Evolutionary conservation across 2,888 invertebrate species (phyloP).

Genomic region (Fragum sueziense): DNA sequence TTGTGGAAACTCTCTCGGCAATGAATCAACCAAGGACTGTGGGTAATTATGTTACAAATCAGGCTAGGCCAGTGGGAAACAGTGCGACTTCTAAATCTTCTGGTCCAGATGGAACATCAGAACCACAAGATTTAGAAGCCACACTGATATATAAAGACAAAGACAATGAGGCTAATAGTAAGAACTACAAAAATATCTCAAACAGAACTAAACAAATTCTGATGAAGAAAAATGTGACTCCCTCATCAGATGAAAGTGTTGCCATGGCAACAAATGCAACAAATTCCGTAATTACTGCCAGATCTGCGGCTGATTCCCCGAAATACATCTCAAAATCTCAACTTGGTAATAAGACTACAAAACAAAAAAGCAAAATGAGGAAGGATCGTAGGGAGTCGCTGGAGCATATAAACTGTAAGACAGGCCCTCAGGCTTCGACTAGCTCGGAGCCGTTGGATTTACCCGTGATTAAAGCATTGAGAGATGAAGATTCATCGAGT

Average conservation of each 20-base stretch:
- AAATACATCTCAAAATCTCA: conserved; percentile 4
- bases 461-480: conserved; percentile 44
- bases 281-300: neutral
- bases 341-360: neutral
- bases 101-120: neutral
- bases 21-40: conserved; percentile 23
- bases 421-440: conserved; percentile 33
- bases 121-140: no score
- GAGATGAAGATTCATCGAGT: conserved; percentile 57
- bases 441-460: conserved; percentile 10
- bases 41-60: neutral
- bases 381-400: conserved; percentile 28
- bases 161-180: neutral
- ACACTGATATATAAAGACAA: no score
- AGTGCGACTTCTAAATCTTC: neutral
- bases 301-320: neutral
- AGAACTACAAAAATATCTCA: neutral
- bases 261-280: neutral
- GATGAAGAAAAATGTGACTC: neutral
- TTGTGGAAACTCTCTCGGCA: conserved; percentile 50
- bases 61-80: neutral
- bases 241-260: neutral
- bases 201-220: neutral
- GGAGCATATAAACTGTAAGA: conserved; percentile 56
- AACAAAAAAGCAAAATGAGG: neutral